These are phyloP conservation scores for Octomys mimax DNA, from an alignment of 2,797 vertebrate species.

Conservation along the genomic window DNA sequence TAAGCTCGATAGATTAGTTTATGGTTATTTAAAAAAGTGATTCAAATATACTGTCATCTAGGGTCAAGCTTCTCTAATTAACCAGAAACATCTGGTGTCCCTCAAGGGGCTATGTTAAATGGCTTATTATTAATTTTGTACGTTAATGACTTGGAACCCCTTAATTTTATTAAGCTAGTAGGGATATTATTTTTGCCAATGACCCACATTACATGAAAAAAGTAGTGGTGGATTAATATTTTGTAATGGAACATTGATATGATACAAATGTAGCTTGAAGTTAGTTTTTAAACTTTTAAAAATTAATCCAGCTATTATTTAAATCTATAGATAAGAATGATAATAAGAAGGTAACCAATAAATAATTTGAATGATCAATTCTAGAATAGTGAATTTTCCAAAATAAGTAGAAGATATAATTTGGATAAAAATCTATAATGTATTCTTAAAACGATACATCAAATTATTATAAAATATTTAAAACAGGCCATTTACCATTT, in stretches of 20 bases:
- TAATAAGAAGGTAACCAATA: neutral
- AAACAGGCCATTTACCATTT: neutral
- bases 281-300: neutral
- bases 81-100: conserved; percentile 74
- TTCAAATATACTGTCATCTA: conserved; percentile 66
- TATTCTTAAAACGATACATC: neutral
- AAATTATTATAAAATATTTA: neutral
- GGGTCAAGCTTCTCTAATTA: conserved; percentile 75
- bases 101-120: conserved; percentile 76
- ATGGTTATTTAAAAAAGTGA: conserved; percentile 73
- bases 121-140: conserved; percentile 82
- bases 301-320: neutral
- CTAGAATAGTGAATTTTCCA: neutral
- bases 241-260: neutral
- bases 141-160: conserved; percentile 79
- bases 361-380: neutral
- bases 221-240: neutral
- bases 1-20: conserved; percentile 15
- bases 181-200: conserved; percentile 74
- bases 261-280: neutral
- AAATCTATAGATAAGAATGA: neutral
- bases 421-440: neutral
- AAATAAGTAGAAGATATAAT: neutral
- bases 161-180: conserved; percentile 75
- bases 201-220: conserved; percentile 50